Evolutionary conservation across 2,113 vertebrate species (phyloP), one percentile per base, ranked within the genome.

Genomic region (Melospiza melodia): DNA sequence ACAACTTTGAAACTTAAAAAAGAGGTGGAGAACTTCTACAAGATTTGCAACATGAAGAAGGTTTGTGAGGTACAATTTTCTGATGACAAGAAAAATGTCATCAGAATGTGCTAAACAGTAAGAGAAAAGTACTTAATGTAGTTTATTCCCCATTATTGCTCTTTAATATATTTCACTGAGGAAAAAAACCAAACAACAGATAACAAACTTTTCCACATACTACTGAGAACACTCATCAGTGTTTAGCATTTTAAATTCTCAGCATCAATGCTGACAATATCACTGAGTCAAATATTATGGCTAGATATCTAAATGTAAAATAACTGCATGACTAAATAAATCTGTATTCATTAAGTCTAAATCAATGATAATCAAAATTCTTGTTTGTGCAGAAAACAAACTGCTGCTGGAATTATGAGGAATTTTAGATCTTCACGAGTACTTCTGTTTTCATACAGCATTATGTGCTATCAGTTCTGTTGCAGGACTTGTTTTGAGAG

Each of bases 271-370:
- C 82, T 80, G 82, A 69, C 1, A 6, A 58, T 78, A 84, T 57
- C 69, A 62, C 57, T 16, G 55, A 92, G 28, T 55, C 59, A 95
- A 93, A 94, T 94, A 90, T 88, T 86, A 58, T 83, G 78, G 63
- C 51, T 95, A 28, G 71, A 83, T 87, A 87, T 54, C 22, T 62
- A 88, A 94, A 83, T 54, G 62, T 69, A 93, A 84, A 94, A 93
- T 73, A 90, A 77, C 28, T 82, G 63, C 72, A 57, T 84, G 83
- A 63, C 92, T 93, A 85, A 90, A 84, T 59, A 77, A 30, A 74
- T 83, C 72, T 95, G 72, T 73, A 49, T 83, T 94, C 75, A 80
- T 95, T 90, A 80, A 77, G n/a, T 24, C 67, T 59, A 74, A 88
- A 93, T 77, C 57, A 82, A 82, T n/a, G 66, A 81, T 72, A 91